Conservation (phyloP, 2,797 vertebrate genomes). For the Taeniopygia guttata region DNA sequence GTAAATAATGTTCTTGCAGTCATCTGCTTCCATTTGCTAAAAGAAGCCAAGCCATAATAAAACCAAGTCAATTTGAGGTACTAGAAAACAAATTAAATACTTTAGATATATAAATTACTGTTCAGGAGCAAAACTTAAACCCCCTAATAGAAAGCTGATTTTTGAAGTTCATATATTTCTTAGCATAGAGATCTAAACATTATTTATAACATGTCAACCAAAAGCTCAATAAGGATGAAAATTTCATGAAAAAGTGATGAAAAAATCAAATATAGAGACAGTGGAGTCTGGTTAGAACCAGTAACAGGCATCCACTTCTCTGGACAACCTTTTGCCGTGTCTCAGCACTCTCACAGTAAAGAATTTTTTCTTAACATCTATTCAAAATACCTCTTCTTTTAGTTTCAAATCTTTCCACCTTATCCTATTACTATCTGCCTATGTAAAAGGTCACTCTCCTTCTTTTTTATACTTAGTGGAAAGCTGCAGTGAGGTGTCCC, state of each 20-base stretch:
- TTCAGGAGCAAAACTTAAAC: neutral
- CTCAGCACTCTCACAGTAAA: neutral
- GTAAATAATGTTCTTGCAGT: neutral
- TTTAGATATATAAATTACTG: neutral
- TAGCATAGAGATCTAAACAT: neutral
- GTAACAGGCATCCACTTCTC: neutral
- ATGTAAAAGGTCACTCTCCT: neutral
- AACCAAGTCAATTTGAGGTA: neutral
- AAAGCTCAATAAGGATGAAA: neutral
- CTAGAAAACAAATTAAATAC: neutral
- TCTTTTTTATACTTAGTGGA: neutral
- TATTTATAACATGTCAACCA: neutral
- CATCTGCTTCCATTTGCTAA: neutral
- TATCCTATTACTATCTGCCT: neutral
- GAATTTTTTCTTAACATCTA: neutral
- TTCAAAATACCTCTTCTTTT: neutral
- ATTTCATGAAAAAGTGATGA: neutral
- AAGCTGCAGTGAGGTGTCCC: rapidly evolving
- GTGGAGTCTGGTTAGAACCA: neutral
- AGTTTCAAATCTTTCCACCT: neutral
- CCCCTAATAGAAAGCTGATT: neutral
- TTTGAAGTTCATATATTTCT: neutral
- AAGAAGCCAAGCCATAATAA: neutral
- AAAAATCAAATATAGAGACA: neutral
- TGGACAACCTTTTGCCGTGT: neutral